A percentile compares a stretch with the other conserved stretches of the same genome.
Conservation (phyloP, 2,888 invertebrate species). For the Epirrita christyi region DNA sequence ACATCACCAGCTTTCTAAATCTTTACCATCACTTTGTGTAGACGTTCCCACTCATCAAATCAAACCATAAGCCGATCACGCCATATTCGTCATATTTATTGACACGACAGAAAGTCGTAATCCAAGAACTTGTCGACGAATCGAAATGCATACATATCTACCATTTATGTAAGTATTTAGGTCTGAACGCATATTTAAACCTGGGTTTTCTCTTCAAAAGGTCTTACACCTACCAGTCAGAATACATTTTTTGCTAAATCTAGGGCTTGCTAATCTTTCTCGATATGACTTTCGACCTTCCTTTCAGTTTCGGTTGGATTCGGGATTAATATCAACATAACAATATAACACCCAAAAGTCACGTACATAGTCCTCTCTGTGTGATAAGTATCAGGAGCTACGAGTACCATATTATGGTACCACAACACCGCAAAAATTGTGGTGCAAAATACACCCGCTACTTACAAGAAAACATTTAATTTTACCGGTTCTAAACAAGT, state of each 20-base stretch:
- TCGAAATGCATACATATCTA: background rate
- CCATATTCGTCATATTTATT: conserved; percentile 9
- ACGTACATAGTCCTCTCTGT: too few relatives aligned
- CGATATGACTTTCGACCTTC: background rate
- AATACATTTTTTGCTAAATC: background rate
- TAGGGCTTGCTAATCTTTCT: background rate
- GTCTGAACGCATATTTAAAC: background rate
- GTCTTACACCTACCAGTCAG: background rate
- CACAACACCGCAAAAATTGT: too few relatives aligned
- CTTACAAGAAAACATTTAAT: too few relatives aligned
- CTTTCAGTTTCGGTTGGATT: too few relatives aligned
- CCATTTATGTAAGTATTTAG: background rate
- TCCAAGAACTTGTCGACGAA: background rate
- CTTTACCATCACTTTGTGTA: conserved; percentile 2
- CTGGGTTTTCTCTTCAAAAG: background rate
- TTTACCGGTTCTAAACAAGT: too few relatives aligned
- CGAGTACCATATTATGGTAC: too few relatives aligned
- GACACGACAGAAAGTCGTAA: conserved; percentile 15
- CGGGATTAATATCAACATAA: too few relatives aligned
- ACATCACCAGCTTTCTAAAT: conserved; percentile 8
- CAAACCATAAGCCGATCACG: background rate
- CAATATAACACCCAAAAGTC: too few relatives aligned
- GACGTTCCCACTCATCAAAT: conserved; percentile 6
- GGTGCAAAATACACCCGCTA: too few relatives aligned
- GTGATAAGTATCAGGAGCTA: too few relatives aligned